These are phyloP conservation scores for Hippotragus niger DNA, from an alignment of 2,113 vertebrate genomes.

Conservation along the genomic window DNA sequence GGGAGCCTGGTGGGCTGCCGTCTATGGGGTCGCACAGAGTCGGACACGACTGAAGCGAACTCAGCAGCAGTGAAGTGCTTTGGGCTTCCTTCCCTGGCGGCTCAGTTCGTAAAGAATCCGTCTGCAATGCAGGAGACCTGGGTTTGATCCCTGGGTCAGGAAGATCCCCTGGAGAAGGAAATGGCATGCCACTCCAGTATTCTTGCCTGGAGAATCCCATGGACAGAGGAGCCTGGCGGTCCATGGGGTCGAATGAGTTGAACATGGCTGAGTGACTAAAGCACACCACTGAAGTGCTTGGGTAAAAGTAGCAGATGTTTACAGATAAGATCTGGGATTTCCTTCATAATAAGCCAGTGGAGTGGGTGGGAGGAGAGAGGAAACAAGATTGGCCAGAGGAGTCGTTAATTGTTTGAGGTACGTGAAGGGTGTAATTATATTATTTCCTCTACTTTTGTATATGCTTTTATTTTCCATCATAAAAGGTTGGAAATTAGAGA, in stretches of 20 bases:
- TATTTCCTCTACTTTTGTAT: not conserved
- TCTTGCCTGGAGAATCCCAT: not conserved
- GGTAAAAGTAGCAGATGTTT: not conserved
- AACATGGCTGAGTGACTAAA: not conserved
- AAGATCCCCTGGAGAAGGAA: not conserved
- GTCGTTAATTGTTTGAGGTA: not conserved
- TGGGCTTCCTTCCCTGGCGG: not conserved
- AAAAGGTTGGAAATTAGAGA: not conserved
- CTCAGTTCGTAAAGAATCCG: not conserved
- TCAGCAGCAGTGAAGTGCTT: not conserved
- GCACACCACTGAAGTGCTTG: not conserved
- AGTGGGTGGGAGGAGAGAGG: not conserved
- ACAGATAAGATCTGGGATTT: constrained; percentile 41
- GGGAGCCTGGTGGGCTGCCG: too few species aligned
- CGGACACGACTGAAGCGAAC: too few species aligned
- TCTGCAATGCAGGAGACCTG: not conserved
- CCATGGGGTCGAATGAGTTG: not conserved
- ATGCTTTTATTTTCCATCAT: constrained; percentile 5
- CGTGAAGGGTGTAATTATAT: constrained; percentile 1
- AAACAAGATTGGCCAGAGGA: not conserved
- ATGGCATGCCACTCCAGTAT: not conserved
- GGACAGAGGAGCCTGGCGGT: not conserved
- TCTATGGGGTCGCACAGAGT: too few species aligned
- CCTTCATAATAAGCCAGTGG: constrained; percentile 3
- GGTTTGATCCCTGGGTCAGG: not conserved